A percentile compares a stretch with the other conserved stretches of the same genome.
Evolutionary conservation across 2,113 vertebrate species (phyloP).

Genomic region (Antidorcas marsupialis): DNA sequence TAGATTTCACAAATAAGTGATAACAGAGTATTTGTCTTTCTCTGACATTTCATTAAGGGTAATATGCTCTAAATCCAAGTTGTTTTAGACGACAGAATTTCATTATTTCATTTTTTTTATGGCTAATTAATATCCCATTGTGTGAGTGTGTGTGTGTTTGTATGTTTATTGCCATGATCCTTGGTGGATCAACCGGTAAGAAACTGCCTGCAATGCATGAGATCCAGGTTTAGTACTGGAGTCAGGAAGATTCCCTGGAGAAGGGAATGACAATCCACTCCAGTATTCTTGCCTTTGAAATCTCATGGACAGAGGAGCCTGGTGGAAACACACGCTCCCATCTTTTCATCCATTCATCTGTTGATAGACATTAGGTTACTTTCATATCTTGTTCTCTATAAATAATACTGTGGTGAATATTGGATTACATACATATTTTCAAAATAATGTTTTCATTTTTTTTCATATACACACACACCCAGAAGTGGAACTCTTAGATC

Average conservation of each 20-base stretch:
- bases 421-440: not conserved
- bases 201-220: not conserved
- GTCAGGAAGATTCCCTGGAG: not conserved
- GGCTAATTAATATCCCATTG: not conserved
- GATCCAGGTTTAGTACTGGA: not conserved
- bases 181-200: rapidly evolving
- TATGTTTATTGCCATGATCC: not conserved
- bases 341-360: not conserved
- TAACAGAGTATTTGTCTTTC: not conserved
- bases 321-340: not conserved
- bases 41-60: not conserved
- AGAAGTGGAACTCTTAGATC: not conserved
- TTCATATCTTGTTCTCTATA: not conserved
- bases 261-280: not conserved
- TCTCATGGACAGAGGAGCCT: not conserved
- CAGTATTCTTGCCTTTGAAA: not conserved
- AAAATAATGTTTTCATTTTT: not conserved
- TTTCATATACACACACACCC: not conserved
- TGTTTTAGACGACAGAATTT: not conserved
- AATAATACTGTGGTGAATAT: not conserved
- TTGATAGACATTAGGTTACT: not conserved
- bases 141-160: not conserved
- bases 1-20: not conserved
- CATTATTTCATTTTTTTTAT: not conserved
- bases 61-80: not conserved